Evolutionary conservation across 1,140 invertebrate genomes (phyloP).

Genomic region (Zaprionus davidi): DNA sequence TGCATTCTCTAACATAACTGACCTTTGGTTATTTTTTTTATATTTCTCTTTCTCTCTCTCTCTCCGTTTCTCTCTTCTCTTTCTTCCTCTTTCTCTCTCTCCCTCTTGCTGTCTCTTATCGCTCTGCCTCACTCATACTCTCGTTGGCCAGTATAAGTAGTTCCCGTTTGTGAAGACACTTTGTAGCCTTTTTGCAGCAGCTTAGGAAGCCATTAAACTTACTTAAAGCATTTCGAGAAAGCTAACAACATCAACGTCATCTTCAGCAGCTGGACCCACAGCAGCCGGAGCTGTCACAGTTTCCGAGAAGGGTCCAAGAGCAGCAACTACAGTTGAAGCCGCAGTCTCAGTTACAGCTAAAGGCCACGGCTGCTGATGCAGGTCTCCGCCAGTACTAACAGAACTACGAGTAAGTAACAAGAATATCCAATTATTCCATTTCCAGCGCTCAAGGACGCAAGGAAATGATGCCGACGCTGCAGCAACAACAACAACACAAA

Average conservation of each 20-base stretch:
- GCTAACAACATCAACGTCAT: conserved; percentile 73
- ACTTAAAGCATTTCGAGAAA: conserved; percentile 75
- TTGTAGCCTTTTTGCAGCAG: conserved; percentile 59
- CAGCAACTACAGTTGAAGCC: not conserved
- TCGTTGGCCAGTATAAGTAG: conserved; percentile 7
- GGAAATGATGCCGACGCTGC: conserved; percentile 37
- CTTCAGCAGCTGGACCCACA: conserved; percentile 50
- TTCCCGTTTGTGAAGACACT: conserved; percentile 27
- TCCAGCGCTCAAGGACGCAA: conserved; percentile 41
- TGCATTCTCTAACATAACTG: not conserved
- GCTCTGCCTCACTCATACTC: not conserved
- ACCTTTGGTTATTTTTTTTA: not conserved
- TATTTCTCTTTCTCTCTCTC: not conserved
- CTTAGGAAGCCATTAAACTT: conserved; percentile 78
- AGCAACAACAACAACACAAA: conserved; percentile 7
- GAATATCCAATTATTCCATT: conserved; percentile 79
- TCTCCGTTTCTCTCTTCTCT: no score
- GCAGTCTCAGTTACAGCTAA: not conserved
- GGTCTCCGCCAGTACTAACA: conserved; percentile 7
- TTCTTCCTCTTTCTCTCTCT: not conserved
- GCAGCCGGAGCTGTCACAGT: conserved; percentile 26
- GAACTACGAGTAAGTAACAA: conserved; percentile 69
- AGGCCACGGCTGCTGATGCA: not conserved
- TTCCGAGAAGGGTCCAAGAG: conserved; percentile 4
- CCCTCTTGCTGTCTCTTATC: not conserved